Evolutionary conservation across 2,113 vertebrate genomes (phyloP).

Genomic region (Rhabdornis inornatus): DNA sequence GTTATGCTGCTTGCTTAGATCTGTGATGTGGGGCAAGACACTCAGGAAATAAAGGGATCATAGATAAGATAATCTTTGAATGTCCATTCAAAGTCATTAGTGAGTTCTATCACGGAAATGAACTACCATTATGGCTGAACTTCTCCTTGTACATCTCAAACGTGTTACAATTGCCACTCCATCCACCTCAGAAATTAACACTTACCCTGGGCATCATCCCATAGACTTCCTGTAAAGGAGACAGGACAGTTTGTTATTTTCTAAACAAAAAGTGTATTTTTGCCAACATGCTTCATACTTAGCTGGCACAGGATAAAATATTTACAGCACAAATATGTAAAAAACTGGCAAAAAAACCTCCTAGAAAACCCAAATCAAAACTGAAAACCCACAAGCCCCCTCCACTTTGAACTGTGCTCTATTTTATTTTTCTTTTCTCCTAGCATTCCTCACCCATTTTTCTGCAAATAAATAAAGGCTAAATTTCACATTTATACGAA

Average conservation of each 20-base stretch:
- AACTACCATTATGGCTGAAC: background rate
- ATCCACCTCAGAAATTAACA: background rate
- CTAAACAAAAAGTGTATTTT: background rate
- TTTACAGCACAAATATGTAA: background rate
- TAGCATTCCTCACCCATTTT: background rate
- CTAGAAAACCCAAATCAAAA: background rate
- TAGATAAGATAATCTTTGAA: background rate
- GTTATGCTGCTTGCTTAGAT: background rate
- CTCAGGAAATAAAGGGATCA: background rate
- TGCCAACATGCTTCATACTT: background rate
- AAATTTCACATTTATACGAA: background rate
- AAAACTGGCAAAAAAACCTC: background rate
- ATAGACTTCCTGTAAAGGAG: conserved; percentile 79
- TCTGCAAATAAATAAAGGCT: background rate
- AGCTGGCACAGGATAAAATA: background rate
- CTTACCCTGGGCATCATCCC: conserved; percentile 82
- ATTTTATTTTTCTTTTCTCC: background rate
- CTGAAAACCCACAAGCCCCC: background rate
- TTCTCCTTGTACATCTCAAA: background rate
- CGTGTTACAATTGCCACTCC: background rate
- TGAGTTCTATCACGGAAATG: background rate
- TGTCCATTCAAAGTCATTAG: background rate
- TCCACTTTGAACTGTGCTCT: background rate
- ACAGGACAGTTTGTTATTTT: conserved; percentile 5
- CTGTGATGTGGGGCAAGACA: background rate